phyloP scores from a whole-genome alignment of 2,113 vertebrate species.

The Takifugu flavidus region DNA sequence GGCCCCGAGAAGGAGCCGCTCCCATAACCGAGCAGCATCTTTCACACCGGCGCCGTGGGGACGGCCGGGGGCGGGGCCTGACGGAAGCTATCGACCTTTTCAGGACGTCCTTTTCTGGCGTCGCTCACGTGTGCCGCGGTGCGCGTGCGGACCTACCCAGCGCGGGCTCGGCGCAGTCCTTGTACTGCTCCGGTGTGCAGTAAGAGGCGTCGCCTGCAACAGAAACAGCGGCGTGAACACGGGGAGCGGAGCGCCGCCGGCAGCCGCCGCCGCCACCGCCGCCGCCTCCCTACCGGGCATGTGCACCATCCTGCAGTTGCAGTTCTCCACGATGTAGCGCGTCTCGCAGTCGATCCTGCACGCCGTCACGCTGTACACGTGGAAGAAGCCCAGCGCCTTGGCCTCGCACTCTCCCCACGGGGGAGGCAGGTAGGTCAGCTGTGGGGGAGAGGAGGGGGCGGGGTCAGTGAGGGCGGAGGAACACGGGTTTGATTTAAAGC shows the following conservation, averaged over 20 bases:
- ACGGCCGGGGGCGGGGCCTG: background rate
- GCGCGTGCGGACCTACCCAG: constrained; percentile 81
- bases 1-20: background rate
- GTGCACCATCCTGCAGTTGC: constrained; percentile 98
- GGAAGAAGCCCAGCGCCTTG: constrained; percentile 90
- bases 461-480: background rate
- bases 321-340: constrained; percentile 97
- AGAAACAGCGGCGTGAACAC: constrained; percentile 38
- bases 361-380: constrained; percentile 93
- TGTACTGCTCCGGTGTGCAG: constrained; percentile 98
- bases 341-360: constrained; percentile 98
- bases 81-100: background rate
- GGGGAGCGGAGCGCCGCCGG: background rate
- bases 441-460: constrained; percentile 34
- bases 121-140: background rate
- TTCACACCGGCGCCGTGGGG: background rate
- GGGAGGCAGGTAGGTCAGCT: constrained; percentile 95
- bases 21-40: background rate
- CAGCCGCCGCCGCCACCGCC: background rate
- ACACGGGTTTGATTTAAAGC: background rate
- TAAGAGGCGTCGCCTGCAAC: constrained; percentile 88
- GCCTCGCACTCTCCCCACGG: constrained; percentile 96
- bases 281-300: constrained; percentile 84
- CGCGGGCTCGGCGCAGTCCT: constrained; percentile 96
- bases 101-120: background rate